Evolutionary conservation across 1,140 invertebrate species (phyloP).

Genomic region (Drosophila nigromelanica): DNA sequence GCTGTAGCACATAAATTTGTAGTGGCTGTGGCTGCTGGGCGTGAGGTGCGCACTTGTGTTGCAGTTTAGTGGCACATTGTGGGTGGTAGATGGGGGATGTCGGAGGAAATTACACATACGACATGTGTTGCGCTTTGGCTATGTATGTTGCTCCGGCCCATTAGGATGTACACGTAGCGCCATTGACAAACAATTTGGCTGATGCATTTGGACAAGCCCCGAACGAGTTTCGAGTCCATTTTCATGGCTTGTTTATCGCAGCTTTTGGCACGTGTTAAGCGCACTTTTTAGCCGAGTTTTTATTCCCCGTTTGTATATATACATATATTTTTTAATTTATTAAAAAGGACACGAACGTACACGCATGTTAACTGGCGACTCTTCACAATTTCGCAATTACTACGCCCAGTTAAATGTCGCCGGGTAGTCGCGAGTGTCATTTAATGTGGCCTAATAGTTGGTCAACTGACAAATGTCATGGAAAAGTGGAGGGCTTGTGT

Average conservation of each 20-base stretch:
- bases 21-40: slow-evolving; percentile 7
- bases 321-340: slow-evolving; percentile 40
- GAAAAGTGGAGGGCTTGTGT: neutral
- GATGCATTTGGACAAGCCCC: slow-evolving; percentile 39
- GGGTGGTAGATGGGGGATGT: neutral
- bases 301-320: neutral
- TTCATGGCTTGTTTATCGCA: slow-evolving; percentile 33
- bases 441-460: slow-evolving; percentile 48
- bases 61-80: neutral
- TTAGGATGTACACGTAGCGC: slow-evolving; percentile 26
- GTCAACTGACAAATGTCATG: slow-evolving; percentile 26
- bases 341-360: slow-evolving; percentile 47
- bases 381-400: slow-evolving; percentile 47
- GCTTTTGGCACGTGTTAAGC: slow-evolving; percentile 27
- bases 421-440: slow-evolving; percentile 13
- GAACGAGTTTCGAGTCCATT: slow-evolving; percentile 16
- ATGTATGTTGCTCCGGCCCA: slow-evolving; percentile 24
- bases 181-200: slow-evolving; percentile 57
- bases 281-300: neutral
- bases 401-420: slow-evolving; percentile 45
- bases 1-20: slow-evolving; percentile 28
- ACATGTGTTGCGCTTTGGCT: slow-evolving; percentile 50
- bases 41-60: slow-evolving; percentile 2
- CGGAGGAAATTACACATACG: slow-evolving; percentile 44
- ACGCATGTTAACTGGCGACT: slow-evolving; percentile 33